These are phyloP conservation scores for Rotaria socialis DNA, from an alignment of 2,888 invertebrate species.

Conservation along the genomic window DNA sequence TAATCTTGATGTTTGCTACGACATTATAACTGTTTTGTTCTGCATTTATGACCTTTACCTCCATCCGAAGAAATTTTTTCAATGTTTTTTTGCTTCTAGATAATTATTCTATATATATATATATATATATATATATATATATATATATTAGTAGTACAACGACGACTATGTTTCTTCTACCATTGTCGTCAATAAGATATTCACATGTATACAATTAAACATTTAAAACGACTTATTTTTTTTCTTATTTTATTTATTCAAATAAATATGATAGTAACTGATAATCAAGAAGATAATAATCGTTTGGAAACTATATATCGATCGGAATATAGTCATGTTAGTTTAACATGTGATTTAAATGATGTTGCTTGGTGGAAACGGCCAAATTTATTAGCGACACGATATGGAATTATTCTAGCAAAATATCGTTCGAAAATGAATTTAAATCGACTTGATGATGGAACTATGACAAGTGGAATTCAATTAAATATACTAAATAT, in stretches of 20 bases:
- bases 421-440: background rate
- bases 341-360: conserved; percentile 22
- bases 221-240: background rate
- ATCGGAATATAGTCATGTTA: background rate
- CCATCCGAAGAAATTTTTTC: background rate
- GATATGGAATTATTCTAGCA: conserved; percentile 21
- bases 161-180: background rate
- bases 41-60: conserved; percentile 14
- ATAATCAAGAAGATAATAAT: conserved; percentile 12
- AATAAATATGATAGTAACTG: background rate
- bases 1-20: background rate
- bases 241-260: background rate
- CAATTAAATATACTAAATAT: background rate
- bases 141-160: background rate
- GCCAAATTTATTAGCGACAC: background rate
- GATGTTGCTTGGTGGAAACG: conserved; percentile 36
- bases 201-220: conserved; percentile 19
- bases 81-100: background rate
- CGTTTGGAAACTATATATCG: background rate
- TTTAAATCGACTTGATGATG: background rate
- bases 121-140: background rate
- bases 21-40: conserved; percentile 13
- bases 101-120: background rate
- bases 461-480: background rate
- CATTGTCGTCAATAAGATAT: conserved; percentile 10